Evolutionary conservation across 2,113 vertebrate genomes (phyloP), one percentile per base, ranked within the genome.

Genomic region (Hippocampus zosterae): DNA sequence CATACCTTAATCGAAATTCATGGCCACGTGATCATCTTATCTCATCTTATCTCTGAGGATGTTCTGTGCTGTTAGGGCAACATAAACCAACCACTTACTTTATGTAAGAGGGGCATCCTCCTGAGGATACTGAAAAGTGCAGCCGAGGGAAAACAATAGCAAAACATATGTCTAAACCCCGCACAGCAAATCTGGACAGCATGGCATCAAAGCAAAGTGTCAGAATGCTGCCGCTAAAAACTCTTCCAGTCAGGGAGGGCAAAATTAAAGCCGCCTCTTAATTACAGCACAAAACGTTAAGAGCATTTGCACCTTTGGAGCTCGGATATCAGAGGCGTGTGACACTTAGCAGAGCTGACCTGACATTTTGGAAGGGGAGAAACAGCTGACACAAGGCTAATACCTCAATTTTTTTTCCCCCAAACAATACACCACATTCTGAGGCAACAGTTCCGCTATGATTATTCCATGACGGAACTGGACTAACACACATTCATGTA

Each of bases 281-380:
- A 86, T 88, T 89, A 86, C 88, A 78, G 76, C 65, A 76, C 68
- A 76, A 78, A 56, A 75, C 81, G 84, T 91, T 91, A 88, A 85
- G 84, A 86, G 84, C 78, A 84, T 79, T 81, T 81, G 82, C 74
- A 81, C 86, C 87, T 87, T 87, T 76, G 85, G 82, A 84, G 80
- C 73, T 57, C 18, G 81, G 81, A 81, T 87, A 88, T 91, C 85
- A 82, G 87, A 85, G 76, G 81, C 84, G 82, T 84, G 71, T 88
- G 87, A 90, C 85, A 89, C 86, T 89, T 89, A 84, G 83, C 77
- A 64, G 79, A 81, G 84, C 84, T 88, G 88, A 87, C 87, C 84
- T 70, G 83, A 90, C 85, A 86, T 82, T 90, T 88, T 88, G 75
- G 69, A 76, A 37, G 33, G 33, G 75, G 69, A 76, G 67, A 66